A percentile compares a stretch with the other conserved stretches of the same genome.
Conservation (phyloP, 2,113 vertebrate species). For the Megaleporinus macrocephalus region DNA sequence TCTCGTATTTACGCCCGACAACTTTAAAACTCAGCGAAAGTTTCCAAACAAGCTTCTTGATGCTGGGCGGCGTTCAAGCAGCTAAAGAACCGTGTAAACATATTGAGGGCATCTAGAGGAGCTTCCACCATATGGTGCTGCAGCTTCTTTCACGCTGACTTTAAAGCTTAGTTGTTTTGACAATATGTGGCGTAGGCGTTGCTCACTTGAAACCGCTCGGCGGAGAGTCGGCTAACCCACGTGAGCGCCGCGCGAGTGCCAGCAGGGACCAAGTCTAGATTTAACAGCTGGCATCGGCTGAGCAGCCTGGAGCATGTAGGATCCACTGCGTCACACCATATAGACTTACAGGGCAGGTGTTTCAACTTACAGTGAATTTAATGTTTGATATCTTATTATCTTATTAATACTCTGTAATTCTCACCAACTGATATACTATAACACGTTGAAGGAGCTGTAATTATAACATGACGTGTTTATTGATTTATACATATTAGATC, state of each 20-base stretch:
- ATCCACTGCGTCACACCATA: neutral
- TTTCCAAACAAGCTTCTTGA: neutral
- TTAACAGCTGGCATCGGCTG: neutral
- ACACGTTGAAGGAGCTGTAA: too few species aligned
- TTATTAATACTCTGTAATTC: too few species aligned
- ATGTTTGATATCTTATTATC: neutral
- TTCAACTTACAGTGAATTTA: neutral
- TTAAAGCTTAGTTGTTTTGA: slow-evolving; percentile 6
- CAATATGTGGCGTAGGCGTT: slow-evolving; percentile 53
- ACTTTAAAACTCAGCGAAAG: neutral
- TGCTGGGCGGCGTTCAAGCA: neutral
- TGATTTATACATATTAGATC: too few species aligned
- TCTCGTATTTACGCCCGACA: neutral
- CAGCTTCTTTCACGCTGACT: neutral
- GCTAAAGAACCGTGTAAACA: neutral
- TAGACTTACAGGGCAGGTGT: neutral
- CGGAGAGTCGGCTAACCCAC: neutral
- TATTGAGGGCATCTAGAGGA: neutral
- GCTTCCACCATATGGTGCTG: slow-evolving; percentile 52
- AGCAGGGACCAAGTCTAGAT: neutral
- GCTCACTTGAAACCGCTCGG: neutral
- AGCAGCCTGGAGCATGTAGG: neutral
- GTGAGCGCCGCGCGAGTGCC: neutral
- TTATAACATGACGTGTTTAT: too few species aligned
- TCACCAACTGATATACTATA: too few species aligned